Evolutionary conservation across 2,113 vertebrate species (phyloP).

Genomic region (Ursus arctos): DNA sequence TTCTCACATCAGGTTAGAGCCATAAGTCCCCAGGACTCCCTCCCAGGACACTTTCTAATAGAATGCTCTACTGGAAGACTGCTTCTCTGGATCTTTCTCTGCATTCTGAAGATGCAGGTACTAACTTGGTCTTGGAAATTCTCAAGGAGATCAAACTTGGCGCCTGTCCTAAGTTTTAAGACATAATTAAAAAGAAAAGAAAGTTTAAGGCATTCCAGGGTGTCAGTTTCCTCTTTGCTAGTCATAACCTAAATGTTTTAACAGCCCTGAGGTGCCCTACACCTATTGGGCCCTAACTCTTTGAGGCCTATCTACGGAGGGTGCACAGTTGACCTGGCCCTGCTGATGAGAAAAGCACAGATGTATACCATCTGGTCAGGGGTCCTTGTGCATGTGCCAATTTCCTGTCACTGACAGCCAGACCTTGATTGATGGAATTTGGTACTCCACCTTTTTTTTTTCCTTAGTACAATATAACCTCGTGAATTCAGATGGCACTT

Average conservation of each 20-base stretch:
- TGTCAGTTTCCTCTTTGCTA: constrained; percentile 34
- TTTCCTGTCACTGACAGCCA: constrained; percentile 80
- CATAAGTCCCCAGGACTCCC: neutral
- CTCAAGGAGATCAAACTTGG: constrained; percentile 18
- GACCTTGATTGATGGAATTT: constrained; percentile 80
- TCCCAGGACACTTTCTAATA: neutral
- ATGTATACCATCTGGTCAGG: constrained; percentile 80
- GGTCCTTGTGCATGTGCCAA: constrained; percentile 66
- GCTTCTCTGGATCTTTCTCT: neutral
- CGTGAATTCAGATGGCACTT: constrained; percentile 76
- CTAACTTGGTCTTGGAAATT: neutral
- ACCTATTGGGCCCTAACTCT: neutral
- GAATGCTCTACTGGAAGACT: neutral
- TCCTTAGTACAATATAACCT: constrained; percentile 71
- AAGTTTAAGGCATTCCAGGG: constrained; percentile 5
- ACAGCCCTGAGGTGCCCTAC: constrained; percentile 37
- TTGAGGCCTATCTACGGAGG: constrained; percentile 37
- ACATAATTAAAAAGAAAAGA: neutral
- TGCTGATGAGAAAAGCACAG: constrained; percentile 66
- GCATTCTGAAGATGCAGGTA: neutral
- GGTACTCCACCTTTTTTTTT: constrained; percentile 60
- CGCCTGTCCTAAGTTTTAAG: neutral
- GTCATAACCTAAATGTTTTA: constrained; percentile 67
- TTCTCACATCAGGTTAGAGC: neutral
- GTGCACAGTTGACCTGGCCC: constrained; percentile 61